Evolutionary conservation across 2,888 invertebrate species (phyloP), one percentile per base, ranked within the genome.

Genomic region (Hirudinaria manillensis): DNA sequence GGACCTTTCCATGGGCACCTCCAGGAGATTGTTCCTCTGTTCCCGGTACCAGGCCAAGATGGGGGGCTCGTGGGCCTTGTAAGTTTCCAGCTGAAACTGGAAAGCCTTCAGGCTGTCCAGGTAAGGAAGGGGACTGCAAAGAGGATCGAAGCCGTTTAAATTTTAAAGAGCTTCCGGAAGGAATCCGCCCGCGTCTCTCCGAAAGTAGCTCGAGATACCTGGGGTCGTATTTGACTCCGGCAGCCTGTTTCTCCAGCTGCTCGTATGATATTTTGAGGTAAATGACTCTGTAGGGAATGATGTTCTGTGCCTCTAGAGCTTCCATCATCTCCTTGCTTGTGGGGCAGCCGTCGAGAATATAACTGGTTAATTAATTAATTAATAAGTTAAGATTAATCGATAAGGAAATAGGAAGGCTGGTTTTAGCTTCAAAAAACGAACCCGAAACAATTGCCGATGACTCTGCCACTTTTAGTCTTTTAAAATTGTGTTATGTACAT

Each of bases 291-390:
- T 84, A 82, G 29, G 85, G 85, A 66, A 85, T 84, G 70, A 86
- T 82, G 77, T 81, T 81, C 27, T 81, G 77, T 68, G 84, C 82
- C 10, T 83, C 83, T 82, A 86, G 81, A 77, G 85, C 76, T 3
- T 83, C 82, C 27, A 84, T 80, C 77, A 85, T 85, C 7, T 79
- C 79, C 77, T 80, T 81, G 13, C 83, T 83, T 72, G 81, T 74
- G 32, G 86, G 86, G 78, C 79, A 85, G 0, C 85, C 85, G 80
- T 86, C 86, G 70, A 86, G 77, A 3, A 86, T 81, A 79, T 82
- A 85, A 34, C 85, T 85, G 16, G 77, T 70, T 6, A 75, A 38
- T n/a, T n/a, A n/a, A 65, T 51, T 16, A 34, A 38, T 53, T 13
- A 74, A 16, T 53, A 21, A 7, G 27, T 3, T 68, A 65, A 29